A percentile compares a stretch with the other conserved stretches of the same genome.
phyloP scores from a whole-genome alignment of 2,113 vertebrate species.

The Laticauda colubrina region DNA sequence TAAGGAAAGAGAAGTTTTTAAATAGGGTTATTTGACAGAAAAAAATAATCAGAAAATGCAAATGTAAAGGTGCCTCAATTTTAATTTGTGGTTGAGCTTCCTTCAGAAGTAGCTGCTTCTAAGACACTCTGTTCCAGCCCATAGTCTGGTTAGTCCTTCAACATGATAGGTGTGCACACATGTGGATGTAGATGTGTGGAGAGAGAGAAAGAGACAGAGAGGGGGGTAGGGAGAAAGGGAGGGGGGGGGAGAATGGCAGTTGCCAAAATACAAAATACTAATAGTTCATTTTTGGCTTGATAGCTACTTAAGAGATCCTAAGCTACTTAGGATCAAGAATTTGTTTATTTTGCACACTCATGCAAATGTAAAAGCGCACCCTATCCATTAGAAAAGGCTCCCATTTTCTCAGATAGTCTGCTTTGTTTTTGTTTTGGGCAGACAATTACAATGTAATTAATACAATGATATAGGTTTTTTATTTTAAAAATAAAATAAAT shows the following conservation, averaged over 20 bases:
- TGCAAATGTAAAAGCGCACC: neutral
- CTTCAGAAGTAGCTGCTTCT: neutral
- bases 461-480: neutral
- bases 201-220: too few species aligned
- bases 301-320: too few species aligned
- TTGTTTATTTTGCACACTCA: neutral
- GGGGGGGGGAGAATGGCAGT: neutral
- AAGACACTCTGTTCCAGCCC: conserved; percentile 33
- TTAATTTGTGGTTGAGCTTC: neutral
- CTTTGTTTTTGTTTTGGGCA: neutral
- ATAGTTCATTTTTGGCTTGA: neutral
- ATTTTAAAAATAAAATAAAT: neutral
- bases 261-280: neutral
- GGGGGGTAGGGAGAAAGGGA: too few species aligned
- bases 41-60: neutral
- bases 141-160: neutral
- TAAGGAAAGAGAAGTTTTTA: neutral
- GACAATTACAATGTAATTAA: neutral
- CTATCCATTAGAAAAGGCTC: neutral
- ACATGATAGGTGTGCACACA: conserved; percentile 1
- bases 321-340: neutral
- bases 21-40: neutral
- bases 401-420: neutral
- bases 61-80: neutral
- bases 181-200: neutral